phyloP scores from a whole-genome alignment of 2,797 vertebrate genomes.

The Basileuterus tristriatus region DNA sequence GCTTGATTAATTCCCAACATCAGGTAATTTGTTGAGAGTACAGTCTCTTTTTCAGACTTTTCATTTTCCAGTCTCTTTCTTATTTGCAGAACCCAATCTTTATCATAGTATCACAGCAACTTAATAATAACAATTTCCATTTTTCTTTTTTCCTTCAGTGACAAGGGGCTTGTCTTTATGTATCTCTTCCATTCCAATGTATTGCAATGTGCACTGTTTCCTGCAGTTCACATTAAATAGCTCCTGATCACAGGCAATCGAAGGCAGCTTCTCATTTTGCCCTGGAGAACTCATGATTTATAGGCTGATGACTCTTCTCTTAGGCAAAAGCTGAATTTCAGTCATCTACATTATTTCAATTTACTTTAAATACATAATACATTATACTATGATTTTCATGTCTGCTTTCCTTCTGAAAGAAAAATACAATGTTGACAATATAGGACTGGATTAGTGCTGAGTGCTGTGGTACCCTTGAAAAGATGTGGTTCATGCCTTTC shows the following conservation, averaged over 20 bases:
- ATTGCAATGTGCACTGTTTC: not conserved
- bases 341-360: not conserved
- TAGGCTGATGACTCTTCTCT: not conserved
- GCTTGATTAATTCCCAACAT: not conserved
- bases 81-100: constrained; percentile 3
- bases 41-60: not conserved
- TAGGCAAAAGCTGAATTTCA: not conserved
- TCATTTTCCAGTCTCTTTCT: not conserved
- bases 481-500: not conserved
- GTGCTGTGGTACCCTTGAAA: not conserved
- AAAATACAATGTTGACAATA: not conserved
- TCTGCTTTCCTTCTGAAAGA: not conserved
- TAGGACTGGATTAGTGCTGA: not conserved
- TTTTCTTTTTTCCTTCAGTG: not conserved
- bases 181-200: not conserved
- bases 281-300: not conserved
- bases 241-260: not conserved
- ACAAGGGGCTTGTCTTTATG: not conserved
- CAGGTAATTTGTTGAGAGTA: not conserved
- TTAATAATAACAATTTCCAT: constrained; percentile 11
- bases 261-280: not conserved
- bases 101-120: not conserved
- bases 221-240: not conserved
- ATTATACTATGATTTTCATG: not conserved
- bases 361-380: not conserved